Evolutionary conservation across 2,888 invertebrate species (phyloP), one percentile per base, ranked within the genome.

Genomic region (Eupsilia transversa): DNA sequence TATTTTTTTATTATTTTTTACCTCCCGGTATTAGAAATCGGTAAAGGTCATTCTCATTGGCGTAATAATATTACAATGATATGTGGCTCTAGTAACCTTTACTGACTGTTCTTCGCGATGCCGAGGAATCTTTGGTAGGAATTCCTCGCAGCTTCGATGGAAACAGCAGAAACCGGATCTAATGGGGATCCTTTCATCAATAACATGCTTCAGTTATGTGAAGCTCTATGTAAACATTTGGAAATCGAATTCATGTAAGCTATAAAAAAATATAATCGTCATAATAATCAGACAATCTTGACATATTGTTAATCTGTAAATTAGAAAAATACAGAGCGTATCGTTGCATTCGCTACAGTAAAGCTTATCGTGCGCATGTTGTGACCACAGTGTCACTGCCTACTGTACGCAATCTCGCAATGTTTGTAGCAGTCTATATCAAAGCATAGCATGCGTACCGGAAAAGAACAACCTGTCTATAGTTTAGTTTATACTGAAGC

Each of bases 271-370:
- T n/a, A 10, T 23, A 46, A 23, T n/a, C 30, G 23, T 23, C 23
- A 30, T 38, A 9, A n/a, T 20, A 59, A 38, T n/a, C 3, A 2
- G n/a, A n/a, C 0, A 57, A 17, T 68, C 38, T 72, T 27, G n/a
- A n/a, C n/a, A n/a, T n/a, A n/a, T n/a, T n/a, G 41, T 33, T 74
- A 64, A 35, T 49, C 14, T 69, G 20, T 49, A 0, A 59, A 59
- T 74, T 30, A 74, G 20, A 59, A 12, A 49, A 74, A 49, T 49
- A 27, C 6, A 33, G 59, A 59, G 17, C 74, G n/a, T 59, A 27
- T 38, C 5, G 35, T 17, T 54, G 9, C 17, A 5, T 2, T 56
- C 17, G 30, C 17, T 54, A 56, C 71, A 56, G n/a, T 27, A 43
- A 23, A 43, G 20, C 41, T 9, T 33, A 72, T 71, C 10, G 71